Evolutionary conservation across 53 echinoderm and acorn worm genomes (phyloP), one percentile per base, ranked within the genome.

Genomic region (Temnopleurus reevesii): DNA sequence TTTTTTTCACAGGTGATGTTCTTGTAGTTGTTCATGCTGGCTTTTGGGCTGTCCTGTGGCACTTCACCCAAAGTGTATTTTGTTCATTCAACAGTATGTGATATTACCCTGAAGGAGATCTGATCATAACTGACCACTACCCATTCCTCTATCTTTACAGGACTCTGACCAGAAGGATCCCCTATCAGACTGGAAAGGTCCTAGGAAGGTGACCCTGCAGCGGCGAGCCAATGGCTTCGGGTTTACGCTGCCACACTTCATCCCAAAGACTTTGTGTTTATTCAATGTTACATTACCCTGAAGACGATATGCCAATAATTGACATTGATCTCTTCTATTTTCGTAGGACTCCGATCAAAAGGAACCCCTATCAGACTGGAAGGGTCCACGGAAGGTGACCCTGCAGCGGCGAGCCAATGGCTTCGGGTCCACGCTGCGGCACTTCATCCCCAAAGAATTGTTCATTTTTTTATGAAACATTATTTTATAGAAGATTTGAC

Each of bases 171-270:
- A 92, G 28, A 46, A 79, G 10, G 79, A 49, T 46, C 76, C 76
- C 43, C 35, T 76, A 43, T 46, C 79, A 46, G 46, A 24, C 79
- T 79, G 28, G 95, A 89, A 91, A 66, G 97, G 97, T 3, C 95
- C 97, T 3, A 80, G 97, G 66, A 95, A 92, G 92, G 93, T 99
- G 27, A 96, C 89, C 77, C 91, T 98, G 4, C 89, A 99, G 87
- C 91, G 94, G 18, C 89, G 92, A 59, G 63, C 93, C 25, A 93
- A 93, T 38, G 99, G 99, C 44, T 99, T 94, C 55, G 99, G 99
- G 35, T 99, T 99, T 79, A 99, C 99, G 2, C 86, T 99, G 8
- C 91, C 96, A 17, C 99, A 99, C 77, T 96, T 99, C 65, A 96
- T n/a, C n/a, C n/a, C n/a, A n/a, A n/a, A n/a, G n/a, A n/a, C n/a